phyloP scores from a whole-genome alignment of 2,113 vertebrate species.

The Dicaeum eximium region DNA sequence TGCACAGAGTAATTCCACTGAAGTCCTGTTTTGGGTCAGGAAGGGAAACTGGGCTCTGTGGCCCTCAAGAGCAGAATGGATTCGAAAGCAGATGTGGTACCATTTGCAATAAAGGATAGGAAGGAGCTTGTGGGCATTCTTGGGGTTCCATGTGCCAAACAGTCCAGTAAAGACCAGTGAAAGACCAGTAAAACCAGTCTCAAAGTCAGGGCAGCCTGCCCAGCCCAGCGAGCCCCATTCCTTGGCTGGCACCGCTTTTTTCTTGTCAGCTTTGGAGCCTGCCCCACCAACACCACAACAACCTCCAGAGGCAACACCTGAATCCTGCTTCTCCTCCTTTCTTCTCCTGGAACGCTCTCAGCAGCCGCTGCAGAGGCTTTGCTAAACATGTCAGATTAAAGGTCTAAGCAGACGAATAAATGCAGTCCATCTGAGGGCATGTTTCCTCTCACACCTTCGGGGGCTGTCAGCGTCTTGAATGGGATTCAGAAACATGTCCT shows the following conservation, averaged over 20 bases:
- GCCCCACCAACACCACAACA: not conserved
- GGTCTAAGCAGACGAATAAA: slow-evolving; percentile 5
- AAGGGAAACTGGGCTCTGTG: not conserved
- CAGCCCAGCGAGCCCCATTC: not conserved
- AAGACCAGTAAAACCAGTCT: not conserved
- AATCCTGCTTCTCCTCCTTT: not conserved
- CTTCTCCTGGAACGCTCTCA: not conserved
- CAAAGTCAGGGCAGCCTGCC: not conserved
- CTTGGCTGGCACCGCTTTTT: not conserved
- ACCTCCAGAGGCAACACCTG: slow-evolving; percentile 22
- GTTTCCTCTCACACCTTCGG: slow-evolving; percentile 36
- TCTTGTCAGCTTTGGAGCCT: not conserved
- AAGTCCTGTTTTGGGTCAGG: not conserved
- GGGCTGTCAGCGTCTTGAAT: slow-evolving; percentile 40
- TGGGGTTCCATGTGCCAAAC: fast-evolving
- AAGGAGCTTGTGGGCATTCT: not conserved
- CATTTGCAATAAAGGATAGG: not conserved
- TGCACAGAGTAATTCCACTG: fast-evolving
- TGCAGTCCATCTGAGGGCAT: slow-evolving; percentile 46
- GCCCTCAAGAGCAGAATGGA: not conserved
- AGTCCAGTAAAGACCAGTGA: not conserved
- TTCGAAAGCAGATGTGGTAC: not conserved
- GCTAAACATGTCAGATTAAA: slow-evolving; percentile 66
- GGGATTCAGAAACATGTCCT: slow-evolving; percentile 59
- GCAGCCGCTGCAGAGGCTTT: slow-evolving; percentile 15